Percentiles rank a stretch among this genome's conserved stretches.
Conservation (phyloP, 64 coral and sea anemone genomes). For the Stylophora pistillata region DNA sequence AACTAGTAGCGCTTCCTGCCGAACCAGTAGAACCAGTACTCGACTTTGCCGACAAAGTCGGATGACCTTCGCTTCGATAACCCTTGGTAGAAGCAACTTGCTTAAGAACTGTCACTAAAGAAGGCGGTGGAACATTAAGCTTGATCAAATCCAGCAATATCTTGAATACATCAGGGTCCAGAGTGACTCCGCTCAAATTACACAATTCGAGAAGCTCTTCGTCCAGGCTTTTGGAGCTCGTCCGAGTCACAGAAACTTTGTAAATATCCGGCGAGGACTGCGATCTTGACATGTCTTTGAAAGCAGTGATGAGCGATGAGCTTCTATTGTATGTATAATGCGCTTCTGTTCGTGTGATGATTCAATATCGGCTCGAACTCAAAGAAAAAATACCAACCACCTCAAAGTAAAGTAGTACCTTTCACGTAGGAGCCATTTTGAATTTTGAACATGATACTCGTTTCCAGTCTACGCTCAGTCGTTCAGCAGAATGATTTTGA, state of each 20-base stretch:
- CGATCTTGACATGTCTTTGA: slow-evolving; percentile 75
- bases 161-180: slow-evolving; percentile 94
- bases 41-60: slow-evolving; percentile 10
- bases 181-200: slow-evolving; percentile 89
- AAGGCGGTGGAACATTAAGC: slow-evolving; percentile 88
- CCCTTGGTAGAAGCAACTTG: slow-evolving; percentile 79
- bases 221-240: slow-evolving; percentile 75
- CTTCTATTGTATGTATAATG: too few relatives aligned
- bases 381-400: background rate
- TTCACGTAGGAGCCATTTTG: background rate
- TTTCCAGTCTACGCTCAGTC: too few relatives aligned
- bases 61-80: slow-evolving; percentile 6
- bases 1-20: background rate
- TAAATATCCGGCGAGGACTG: slow-evolving; percentile 78
- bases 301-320: background rate
- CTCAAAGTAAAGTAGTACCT: background rate
- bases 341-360: background rate
- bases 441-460: too few relatives aligned
- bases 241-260: slow-evolving; percentile 73
- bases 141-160: slow-evolving; percentile 95
- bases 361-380: background rate
- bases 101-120: slow-evolving; percentile 87
- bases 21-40: background rate
- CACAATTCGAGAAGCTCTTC: slow-evolving; percentile 92
- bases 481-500: too few relatives aligned